These are phyloP conservation scores for Microtus pennsylvanicus DNA, from an alignment of 2,113 vertebrate species.

Conservation along the genomic window DNA sequence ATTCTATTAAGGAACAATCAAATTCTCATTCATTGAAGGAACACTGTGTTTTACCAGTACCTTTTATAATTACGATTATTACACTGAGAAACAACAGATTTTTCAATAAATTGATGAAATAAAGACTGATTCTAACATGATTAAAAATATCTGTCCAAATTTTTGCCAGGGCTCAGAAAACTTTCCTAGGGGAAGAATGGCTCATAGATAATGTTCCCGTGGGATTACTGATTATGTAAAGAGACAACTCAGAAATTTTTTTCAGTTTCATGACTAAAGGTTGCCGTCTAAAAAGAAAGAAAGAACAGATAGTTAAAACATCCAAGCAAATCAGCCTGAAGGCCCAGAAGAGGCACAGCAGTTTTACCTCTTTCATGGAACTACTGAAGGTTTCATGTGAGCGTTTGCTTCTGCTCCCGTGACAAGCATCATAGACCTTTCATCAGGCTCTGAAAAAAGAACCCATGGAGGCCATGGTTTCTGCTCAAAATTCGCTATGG, in stretches of 20 bases:
- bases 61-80: neutral
- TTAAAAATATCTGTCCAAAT: neutral
- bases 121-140: neutral
- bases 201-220: neutral
- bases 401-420: neutral
- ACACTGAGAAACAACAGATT: neutral
- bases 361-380: neutral
- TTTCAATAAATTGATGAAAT: neutral
- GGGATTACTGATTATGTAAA: neutral
- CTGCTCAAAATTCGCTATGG: rapidly evolving
- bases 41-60: neutral
- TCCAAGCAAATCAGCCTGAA: neutral
- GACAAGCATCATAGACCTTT: neutral
- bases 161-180: neutral
- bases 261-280: neutral
- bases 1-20: neutral
- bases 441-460: neutral
- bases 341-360: neutral
- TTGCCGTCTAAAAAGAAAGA: neutral
- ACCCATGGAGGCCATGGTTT: too few species aligned
- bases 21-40: neutral
- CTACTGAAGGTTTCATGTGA: neutral
- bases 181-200: neutral
- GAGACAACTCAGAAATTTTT: neutral
- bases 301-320: neutral